These are phyloP conservation scores for Ochropleura plecta DNA, from an alignment of 2,888 invertebrate genomes.

Conservation along the genomic window DNA sequence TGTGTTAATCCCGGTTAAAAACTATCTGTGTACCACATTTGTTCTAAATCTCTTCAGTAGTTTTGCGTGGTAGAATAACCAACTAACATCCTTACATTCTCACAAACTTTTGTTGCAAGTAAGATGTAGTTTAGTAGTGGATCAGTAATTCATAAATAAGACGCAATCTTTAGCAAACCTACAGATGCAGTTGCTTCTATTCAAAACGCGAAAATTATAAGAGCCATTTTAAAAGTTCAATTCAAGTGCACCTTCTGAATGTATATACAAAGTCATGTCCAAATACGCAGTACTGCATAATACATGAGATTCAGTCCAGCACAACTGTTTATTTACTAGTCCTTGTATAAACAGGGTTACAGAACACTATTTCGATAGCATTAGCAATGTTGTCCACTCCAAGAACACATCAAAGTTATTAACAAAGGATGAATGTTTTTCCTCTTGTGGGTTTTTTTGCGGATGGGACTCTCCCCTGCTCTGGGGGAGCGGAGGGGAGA, in stretches of 20 bases:
- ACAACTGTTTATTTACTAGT: conserved; percentile 39
- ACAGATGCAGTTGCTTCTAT: background rate
- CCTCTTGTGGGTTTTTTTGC: background rate
- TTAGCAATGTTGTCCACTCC: background rate
- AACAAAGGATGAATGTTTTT: background rate
- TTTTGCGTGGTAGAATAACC: too few relatives aligned
- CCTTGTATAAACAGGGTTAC: conserved; percentile 38
- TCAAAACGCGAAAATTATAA: background rate
- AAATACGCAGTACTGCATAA: conserved; percentile 51
- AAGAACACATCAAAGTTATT: background rate
- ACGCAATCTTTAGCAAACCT: background rate
- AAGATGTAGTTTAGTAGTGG: background rate
- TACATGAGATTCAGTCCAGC: conserved; percentile 38
- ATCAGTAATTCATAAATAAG: too few relatives aligned
- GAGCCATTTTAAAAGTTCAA: background rate
- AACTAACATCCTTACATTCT: too few relatives aligned
- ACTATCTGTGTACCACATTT: too few relatives aligned
- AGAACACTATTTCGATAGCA: conserved; percentile 10
- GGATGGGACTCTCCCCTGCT: too few relatives aligned
- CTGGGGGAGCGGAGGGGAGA: too few relatives aligned
- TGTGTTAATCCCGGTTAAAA: too few relatives aligned
- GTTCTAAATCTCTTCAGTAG: too few relatives aligned
- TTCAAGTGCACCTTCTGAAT: conserved; percentile 22
- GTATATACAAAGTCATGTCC: conserved; percentile 8
- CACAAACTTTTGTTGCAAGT: too few relatives aligned